Evolutionary conservation across 37 sponge, comb jelly and placozoan genomes (phyloP).

Genomic region (Cliona cf. orientalis): DNA sequence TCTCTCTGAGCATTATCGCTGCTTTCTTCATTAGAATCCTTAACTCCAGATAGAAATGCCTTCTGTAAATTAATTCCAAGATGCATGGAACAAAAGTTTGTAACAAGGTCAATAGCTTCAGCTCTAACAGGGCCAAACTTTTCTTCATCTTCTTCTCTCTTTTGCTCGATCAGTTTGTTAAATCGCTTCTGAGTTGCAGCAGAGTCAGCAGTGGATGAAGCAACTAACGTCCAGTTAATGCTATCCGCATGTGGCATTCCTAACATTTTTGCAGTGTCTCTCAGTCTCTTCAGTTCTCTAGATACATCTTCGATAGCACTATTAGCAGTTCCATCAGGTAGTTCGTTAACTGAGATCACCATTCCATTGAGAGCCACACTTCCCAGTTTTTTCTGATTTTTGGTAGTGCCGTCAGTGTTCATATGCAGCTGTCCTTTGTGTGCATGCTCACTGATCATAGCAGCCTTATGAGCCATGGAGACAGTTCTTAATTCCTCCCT

Average conservation of each 20-base stretch:
- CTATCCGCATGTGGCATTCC: slow-evolving; percentile 36
- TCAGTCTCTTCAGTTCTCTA: slow-evolving; percentile 30
- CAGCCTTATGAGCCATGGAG: slow-evolving; percentile 38
- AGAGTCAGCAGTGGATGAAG: slow-evolving; percentile 56
- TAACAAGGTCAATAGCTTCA: slow-evolving; percentile 15
- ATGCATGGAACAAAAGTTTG: slow-evolving; percentile 61
- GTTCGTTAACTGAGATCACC: slow-evolving; percentile 35
- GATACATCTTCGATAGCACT: slow-evolving; percentile 16
- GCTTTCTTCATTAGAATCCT: neutral
- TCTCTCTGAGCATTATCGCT: neutral
- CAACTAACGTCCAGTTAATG: slow-evolving; percentile 56
- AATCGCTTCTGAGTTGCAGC: slow-evolving; percentile 58
- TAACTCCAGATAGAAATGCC: slow-evolving; percentile 28
- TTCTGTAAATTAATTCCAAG: slow-evolving; percentile 44
- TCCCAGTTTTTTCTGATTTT: slow-evolving; percentile 35
- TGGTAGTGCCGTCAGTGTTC: slow-evolving; percentile 57
- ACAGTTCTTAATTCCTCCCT: slow-evolving; percentile 34
- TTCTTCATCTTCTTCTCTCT: slow-evolving; percentile 27
- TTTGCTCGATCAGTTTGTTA: slow-evolving; percentile 48
- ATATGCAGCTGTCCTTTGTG: neutral
- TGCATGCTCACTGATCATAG: neutral
- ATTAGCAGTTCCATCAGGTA: slow-evolving; percentile 21
- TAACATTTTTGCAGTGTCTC: slow-evolving; percentile 29
- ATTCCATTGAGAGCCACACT: slow-evolving; percentile 27
- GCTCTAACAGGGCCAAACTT: slow-evolving; percentile 27